Evolutionary conservation across 2,113 vertebrate species (phyloP).

Genomic region (Eudorcas thomsonii): DNA sequence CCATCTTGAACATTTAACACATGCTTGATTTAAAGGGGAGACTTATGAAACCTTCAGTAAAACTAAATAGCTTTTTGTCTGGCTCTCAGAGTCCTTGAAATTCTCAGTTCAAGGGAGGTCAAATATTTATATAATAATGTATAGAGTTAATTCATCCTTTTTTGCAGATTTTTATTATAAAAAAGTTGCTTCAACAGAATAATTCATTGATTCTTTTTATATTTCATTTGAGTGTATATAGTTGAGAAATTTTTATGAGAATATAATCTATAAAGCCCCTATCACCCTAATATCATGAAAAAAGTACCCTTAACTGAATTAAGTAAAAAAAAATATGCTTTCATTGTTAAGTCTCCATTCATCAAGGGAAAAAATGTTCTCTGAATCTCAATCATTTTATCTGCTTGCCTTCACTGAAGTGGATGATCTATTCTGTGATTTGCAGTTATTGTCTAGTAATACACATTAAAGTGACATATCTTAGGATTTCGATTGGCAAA

Average conservation of each 20-base stretch:
- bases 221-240: constrained; percentile 61
- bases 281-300: constrained; percentile 33
- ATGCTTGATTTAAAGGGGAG: constrained; percentile 62
- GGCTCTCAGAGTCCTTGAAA: constrained; percentile 65
- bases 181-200: constrained; percentile 60
- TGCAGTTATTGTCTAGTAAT: constrained; percentile 2
- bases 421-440: constrained; percentile 55
- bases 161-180: constrained; percentile 56
- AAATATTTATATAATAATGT: constrained; percentile 64
- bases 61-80: constrained; percentile 64
- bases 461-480: constrained; percentile 21
- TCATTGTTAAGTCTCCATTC: constrained; percentile 65
- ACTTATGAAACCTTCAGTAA: constrained; percentile 59
- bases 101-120: constrained; percentile 59
- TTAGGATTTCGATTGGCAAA: constrained; percentile 24
- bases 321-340: constrained; percentile 64
- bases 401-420: constrained; percentile 55
- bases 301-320: constrained; percentile 67
- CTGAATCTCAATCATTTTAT: constrained; percentile 62
- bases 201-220: constrained; percentile 66
- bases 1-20: constrained; percentile 46
- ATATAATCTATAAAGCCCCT: constrained; percentile 56
- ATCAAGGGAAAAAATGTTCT: constrained; percentile 46
- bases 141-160: constrained; percentile 55
- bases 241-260: constrained; percentile 67